Evolutionary conservation across 35 echinoderm and acorn worm genomes (phyloP).

Genomic region (Ptychodera flava): DNA sequence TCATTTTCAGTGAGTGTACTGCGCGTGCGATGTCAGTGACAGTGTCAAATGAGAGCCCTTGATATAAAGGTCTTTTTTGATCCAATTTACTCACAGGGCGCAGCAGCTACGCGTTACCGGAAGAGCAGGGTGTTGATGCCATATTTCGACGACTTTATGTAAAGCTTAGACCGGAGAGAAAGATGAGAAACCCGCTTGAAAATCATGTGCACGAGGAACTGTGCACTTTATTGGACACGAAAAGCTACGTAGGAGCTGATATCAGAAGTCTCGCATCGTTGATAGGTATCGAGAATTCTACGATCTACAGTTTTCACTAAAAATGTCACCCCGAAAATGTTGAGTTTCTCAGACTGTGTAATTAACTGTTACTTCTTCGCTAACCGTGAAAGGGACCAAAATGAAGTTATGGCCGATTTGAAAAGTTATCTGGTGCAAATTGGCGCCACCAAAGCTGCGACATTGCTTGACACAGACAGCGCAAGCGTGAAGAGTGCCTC

Average conservation of each 20-base stretch:
- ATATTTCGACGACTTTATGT: background rate
- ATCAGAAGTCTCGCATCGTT: background rate
- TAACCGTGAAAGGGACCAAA: background rate
- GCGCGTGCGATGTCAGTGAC: background rate
- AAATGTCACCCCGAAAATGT: background rate
- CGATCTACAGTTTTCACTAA: background rate
- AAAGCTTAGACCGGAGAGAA: background rate
- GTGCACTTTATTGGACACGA: background rate
- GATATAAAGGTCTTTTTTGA: too few species aligned
- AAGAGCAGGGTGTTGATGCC: background rate
- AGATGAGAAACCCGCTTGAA: background rate
- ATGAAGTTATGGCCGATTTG: background rate
- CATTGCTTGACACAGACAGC: background rate
- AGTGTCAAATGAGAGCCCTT: background rate
- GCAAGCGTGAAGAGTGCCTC: background rate
- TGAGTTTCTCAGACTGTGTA: background rate
- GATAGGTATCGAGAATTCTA: background rate
- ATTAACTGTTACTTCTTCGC: background rate
- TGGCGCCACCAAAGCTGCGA: background rate
- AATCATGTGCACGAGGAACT: background rate
- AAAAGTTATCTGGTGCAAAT: background rate
- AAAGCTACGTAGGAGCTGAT: background rate
- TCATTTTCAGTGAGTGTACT: background rate
- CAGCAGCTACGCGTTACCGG: background rate
- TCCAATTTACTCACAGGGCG: background rate